Evolutionary conservation across 2,113 vertebrate species (phyloP), one percentile per base, ranked within the genome.

Genomic region (Myocastor coypus): DNA sequence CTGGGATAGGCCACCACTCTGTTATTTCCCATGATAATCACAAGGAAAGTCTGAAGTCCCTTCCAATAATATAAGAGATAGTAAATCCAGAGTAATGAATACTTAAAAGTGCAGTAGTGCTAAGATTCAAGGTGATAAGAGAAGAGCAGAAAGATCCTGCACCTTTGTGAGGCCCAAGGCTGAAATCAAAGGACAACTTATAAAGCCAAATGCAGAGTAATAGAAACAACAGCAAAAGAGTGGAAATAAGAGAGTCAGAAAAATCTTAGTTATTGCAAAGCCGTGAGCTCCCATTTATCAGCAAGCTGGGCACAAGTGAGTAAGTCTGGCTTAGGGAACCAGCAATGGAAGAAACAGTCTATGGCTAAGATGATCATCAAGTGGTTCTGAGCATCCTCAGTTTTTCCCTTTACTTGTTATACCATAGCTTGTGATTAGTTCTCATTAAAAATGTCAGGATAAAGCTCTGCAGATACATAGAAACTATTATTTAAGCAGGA

Each of bases 11-110:
- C 16, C 11, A 73, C 8, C 26, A 30, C 75, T 78, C 55, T 66
- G 7, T 6, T 63, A 7, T 24, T 26, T 26, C 22, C 37, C 66
- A 2, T 19, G n/a, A 5, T 68, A 87, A 81, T 63, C 59, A 55
- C 24, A 87, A 83, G 37, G 57, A 50, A 28, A 73, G 7, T 42
- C 40, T 84, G 42, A 68, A 52, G 7, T 63, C 9, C 19, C 83
- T 22, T 94, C 3, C 57, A 91, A 64, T 57, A 77, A 75, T 89
- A 80, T 71, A 94, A 89, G 63, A 87, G 11, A 83, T 40, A 82
- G 1, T 40, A 87, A 95, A 64, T 0, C 7, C 16, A 69, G 26
- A 71, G 16, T 42, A 94, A 93, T 69, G 34, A 84, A 40, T 37
- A 94, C 78, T 32, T 19, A 88, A 83, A 92, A 91, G 30, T 87